Evolutionary conservation across 1,140 invertebrate genomes (phyloP).

Genomic region (Aphaenogaster ashmeadi): DNA sequence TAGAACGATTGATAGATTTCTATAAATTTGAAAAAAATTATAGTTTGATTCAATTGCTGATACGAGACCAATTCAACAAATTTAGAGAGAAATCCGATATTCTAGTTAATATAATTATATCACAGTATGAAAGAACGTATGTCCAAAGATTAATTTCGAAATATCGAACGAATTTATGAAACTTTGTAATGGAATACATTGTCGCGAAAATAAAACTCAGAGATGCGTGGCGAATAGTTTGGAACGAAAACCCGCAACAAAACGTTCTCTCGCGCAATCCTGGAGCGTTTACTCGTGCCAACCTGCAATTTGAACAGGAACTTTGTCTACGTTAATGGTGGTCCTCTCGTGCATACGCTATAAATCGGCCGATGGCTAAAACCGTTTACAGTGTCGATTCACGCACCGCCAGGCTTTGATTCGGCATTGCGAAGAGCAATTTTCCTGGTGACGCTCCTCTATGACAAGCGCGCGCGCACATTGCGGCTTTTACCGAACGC

Average conservation of each 20-base stretch:
- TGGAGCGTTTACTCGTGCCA: conserved; percentile 41
- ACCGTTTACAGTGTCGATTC: conserved; percentile 72
- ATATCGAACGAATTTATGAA: neutral
- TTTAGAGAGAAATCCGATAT: neutral
- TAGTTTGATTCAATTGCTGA: neutral
- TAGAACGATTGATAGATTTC: neutral
- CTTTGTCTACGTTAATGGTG: conserved; percentile 69
- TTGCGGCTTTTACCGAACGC: conserved; percentile 15
- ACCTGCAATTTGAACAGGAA: conserved; percentile 67
- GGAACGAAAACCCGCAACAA: conserved; percentile 47
- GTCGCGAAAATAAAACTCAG: conserved; percentile 21
- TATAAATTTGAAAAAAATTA: neutral
- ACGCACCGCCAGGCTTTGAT: conserved; percentile 73
- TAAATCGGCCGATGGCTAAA: conserved; percentile 68
- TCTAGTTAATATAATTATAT: neutral
- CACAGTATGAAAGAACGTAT: neutral
- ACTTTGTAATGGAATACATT: conserved; percentile 30
- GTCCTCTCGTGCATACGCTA: conserved; percentile 55
- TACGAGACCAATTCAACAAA: neutral
- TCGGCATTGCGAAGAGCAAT: conserved; percentile 71
- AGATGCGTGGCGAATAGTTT: conserved; percentile 27
- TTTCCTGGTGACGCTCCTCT: conserved; percentile 63
- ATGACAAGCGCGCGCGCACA: conserved; percentile 27
- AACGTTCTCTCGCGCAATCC: conserved; percentile 61
- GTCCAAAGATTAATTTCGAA: neutral